Evolutionary conservation across 2,113 vertebrate species (phyloP).

Genomic region (Motacilla tschutschensis): DNA sequence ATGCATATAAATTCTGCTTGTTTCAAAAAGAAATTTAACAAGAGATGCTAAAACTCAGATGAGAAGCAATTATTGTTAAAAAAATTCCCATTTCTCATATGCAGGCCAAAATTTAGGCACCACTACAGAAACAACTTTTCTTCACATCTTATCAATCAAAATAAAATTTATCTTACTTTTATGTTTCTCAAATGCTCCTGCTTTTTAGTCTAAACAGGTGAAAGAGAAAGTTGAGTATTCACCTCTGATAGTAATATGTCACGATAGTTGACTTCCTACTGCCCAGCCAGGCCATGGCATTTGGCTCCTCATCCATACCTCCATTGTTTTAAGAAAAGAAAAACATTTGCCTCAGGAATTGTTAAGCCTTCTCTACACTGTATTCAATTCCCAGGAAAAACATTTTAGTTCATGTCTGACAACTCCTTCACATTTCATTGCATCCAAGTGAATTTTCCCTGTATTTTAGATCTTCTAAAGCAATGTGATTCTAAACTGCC

Average conservation of each 20-base stretch:
- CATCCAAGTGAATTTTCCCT: background rate
- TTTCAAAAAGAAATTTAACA: background rate
- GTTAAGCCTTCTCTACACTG: fast-evolving
- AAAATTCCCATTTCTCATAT: background rate
- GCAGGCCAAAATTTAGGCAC: background rate
- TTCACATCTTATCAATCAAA: background rate
- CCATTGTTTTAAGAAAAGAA: background rate
- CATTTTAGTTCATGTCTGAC: background rate
- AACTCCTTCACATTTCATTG: background rate
- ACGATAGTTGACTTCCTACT: background rate
- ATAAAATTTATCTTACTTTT: background rate
- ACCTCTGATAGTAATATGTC: background rate
- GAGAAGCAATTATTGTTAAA: background rate
- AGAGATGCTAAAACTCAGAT: background rate
- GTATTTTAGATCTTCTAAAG: background rate
- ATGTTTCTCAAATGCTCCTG: background rate
- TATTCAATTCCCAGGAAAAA: background rate
- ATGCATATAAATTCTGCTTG: background rate
- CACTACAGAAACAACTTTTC: background rate
- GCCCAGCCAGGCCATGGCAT: background rate
- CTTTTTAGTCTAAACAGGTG: background rate
- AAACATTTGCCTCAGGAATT: background rate
- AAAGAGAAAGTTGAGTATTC: background rate
- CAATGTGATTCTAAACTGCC: background rate
- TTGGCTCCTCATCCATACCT: background rate